Evolutionary conservation across 2,888 invertebrate species (phyloP), one percentile per base, ranked within the genome.

Genomic region (Mechanitis messenoides): DNA sequence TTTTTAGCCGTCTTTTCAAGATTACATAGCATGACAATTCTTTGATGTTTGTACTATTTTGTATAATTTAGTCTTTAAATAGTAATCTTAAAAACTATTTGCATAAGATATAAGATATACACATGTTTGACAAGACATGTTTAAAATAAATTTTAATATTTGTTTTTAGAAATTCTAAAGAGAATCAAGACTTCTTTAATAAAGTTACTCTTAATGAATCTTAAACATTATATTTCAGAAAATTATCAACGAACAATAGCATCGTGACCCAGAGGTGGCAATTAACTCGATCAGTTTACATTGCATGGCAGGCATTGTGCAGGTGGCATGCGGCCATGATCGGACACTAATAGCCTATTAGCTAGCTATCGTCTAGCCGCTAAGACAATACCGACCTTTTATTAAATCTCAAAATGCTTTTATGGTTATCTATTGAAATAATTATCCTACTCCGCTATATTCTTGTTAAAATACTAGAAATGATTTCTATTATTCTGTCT

Each of bases 201-300:
- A 42, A 35, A 35, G 35, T 35, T 35, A 42, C 42, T 42, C 9
- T 42, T 42, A 42, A 42, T 35, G 42, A 42, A 42, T 9, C 11
- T 42, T 42, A 6, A 42, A 42, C 6, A 42, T 42, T 42, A 42
- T 42, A 42, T 42, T 42, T 42, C 42, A 42, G 3, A 7, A 42
- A 42, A 9, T 42, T 42, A 42, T 42, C 42, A 42, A 3, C 42
- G 7, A 42, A 42, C 42, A 42, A 42, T 42, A 42, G 42, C 6
- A 42, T 42, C 42, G 9, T 42, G 42, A 42, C 42, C 6, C 9
- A 42, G 47, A 42, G 54, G 56, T 28, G 45, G 61, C 54, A 54
- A 57, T 64, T 55, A 64, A 61, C 47, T 59, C 56, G 59, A 61
- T 64, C 53, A 64, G 64, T 59, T 64, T 47, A 50, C 61, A 57